Evolutionary conservation across 2,113 vertebrate species (phyloP).

Genomic region (Tenrec ecaudatus): DNA sequence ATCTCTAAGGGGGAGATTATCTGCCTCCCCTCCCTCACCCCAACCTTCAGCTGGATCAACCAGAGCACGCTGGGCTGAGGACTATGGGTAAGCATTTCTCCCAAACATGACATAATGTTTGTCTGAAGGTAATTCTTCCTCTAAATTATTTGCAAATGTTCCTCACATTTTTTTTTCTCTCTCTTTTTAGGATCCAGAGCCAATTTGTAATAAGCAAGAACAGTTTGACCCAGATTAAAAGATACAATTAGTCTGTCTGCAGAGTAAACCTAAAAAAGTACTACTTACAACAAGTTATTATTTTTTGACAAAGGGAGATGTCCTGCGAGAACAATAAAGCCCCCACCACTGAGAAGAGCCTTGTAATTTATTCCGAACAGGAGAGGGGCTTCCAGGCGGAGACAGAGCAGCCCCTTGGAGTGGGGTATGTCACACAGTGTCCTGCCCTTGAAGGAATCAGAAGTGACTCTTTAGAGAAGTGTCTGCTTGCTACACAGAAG

Average conservation of each 20-base stretch:
- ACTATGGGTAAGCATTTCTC: neutral
- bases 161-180: constrained; percentile 25
- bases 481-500: neutral
- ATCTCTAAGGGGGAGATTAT: neutral
- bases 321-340: constrained; percentile 88
- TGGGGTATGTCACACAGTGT: neutral
- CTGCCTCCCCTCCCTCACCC: neutral
- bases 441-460: neutral
- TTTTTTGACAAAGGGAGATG: constrained; percentile 89
- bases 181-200: constrained; percentile 79
- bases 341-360: constrained; percentile 81
- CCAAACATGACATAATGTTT: constrained; percentile 76
- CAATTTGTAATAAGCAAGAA: constrained; percentile 90
- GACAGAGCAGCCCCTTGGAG: constrained; percentile 68
- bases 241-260: constrained; percentile 92
- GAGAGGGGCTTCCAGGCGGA: constrained; percentile 55
- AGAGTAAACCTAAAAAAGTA: constrained; percentile 89
- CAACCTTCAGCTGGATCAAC: neutral
- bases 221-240: constrained; percentile 92
- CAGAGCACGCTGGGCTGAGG: neutral
- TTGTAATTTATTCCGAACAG: constrained; percentile 86
- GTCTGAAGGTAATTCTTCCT: constrained; percentile 80
- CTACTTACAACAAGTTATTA: constrained; percentile 90
- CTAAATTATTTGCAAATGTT: constrained; percentile 88
- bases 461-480: neutral